A percentile compares a stretch with the other conserved stretches of the same genome.
These are phyloP conservation scores for Meteorus colon DNA, from an alignment of 2,888 invertebrate genomes.

Conservation along the genomic window DNA sequence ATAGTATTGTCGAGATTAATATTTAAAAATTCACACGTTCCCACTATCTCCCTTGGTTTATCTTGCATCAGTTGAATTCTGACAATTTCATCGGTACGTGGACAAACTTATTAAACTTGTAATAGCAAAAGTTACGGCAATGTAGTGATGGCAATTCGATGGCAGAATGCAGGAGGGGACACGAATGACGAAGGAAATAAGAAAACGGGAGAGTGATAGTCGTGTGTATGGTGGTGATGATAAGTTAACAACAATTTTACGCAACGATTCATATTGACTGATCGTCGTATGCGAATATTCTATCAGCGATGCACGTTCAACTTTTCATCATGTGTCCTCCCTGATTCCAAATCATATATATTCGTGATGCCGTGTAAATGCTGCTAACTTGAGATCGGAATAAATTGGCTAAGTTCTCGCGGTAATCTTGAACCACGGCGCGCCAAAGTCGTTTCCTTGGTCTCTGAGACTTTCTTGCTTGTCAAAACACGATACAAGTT, in stretches of 20 bases:
- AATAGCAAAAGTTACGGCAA: constrained; percentile 68
- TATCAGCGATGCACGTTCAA: constrained; percentile 42
- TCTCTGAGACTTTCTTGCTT: constrained; percentile 9
- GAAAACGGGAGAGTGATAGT: not conserved
- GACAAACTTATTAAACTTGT: constrained; percentile 71
- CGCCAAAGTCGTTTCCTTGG: constrained; percentile 22
- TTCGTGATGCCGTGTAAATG: constrained; percentile 23
- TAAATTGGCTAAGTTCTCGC: constrained; percentile 50
- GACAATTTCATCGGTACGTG: constrained; percentile 54
- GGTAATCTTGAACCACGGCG: constrained; percentile 42
- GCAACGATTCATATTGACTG: constrained; percentile 52
- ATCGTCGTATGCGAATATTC: constrained; percentile 54
- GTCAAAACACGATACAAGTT: constrained; percentile 8
- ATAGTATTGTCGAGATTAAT: not conserved
- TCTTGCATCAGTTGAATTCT: constrained; percentile 43
- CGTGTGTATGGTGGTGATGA: not conserved
- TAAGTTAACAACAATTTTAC: constrained; percentile 3
- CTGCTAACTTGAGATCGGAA: constrained; percentile 40
- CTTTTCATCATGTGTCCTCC: not conserved
- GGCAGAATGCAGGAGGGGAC: constrained; percentile 6
- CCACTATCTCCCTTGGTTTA: constrained; percentile 41
- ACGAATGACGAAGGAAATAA: constrained; percentile 31
- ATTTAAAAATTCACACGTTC: constrained; percentile 22
- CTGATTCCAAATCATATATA: not conserved
- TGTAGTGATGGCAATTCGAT: constrained; percentile 18